Percentiles rank a stretch among this genome's conserved stretches.
phyloP scores from a whole-genome alignment of 1,140 invertebrate genomes.

The Bombus vancouverensis region DNA sequence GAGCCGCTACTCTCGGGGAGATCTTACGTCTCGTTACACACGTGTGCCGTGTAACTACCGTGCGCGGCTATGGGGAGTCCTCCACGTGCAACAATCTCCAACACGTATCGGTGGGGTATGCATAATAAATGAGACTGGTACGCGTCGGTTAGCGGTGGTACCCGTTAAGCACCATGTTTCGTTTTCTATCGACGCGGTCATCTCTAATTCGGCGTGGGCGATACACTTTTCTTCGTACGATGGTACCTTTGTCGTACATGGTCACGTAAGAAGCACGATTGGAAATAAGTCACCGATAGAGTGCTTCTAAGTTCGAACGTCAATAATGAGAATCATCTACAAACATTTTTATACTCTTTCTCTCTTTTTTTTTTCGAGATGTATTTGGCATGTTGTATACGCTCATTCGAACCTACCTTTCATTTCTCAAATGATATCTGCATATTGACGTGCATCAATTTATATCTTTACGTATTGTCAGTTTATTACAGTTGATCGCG shows the following conservation, averaged over 20 bases:
- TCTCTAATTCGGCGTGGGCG: conserved; percentile 70
- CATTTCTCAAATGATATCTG: not conserved
- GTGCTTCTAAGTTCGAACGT: not conserved
- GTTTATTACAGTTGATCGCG: not conserved
- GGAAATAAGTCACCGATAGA: conserved; percentile 9
- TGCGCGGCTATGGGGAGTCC: conserved; percentile 45
- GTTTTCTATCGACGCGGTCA: conserved; percentile 66
- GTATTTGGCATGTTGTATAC: not conserved
- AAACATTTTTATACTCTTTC: not conserved
- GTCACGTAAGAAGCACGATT: conserved; percentile 4
- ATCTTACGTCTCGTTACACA: conserved; percentile 73
- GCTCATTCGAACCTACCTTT: not conserved
- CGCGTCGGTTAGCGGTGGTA: conserved; percentile 41
- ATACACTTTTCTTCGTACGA: conserved; percentile 49
- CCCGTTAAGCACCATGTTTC: conserved; percentile 67
- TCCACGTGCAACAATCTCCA: conserved; percentile 74
- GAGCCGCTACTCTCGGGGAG: conserved; percentile 46
- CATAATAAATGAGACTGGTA: conserved; percentile 74
- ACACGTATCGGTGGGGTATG: conserved; percentile 74
- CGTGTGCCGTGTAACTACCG: conserved; percentile 69
- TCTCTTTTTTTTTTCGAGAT: not conserved
- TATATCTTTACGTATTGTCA: not conserved
- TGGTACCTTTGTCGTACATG: conserved; percentile 41
- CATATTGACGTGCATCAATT: not conserved
- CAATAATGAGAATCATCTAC: conserved; percentile 4